Conservation (phyloP, 2,888 invertebrate genomes). For the Cryptophagus acutangulus region DNA sequence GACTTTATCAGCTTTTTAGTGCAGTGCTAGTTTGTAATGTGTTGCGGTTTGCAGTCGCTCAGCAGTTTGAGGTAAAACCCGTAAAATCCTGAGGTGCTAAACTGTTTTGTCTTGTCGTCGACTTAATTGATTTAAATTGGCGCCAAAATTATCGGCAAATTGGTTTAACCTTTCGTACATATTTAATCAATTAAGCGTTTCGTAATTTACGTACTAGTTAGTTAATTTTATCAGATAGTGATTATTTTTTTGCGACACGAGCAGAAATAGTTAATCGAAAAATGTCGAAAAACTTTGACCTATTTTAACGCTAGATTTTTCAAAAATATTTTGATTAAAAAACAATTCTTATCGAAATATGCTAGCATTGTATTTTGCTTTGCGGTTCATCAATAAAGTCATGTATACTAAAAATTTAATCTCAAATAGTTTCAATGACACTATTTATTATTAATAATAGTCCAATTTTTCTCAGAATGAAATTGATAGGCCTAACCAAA, state of each 20-base stretch:
- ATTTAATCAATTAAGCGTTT: slow-evolving; percentile 1
- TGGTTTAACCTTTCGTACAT: slow-evolving; percentile 1
- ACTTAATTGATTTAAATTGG: too few relatives aligned
- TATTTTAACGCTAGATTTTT: too few relatives aligned
- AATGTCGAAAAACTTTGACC: too few relatives aligned
- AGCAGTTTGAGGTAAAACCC: too few relatives aligned
- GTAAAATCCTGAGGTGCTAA: too few relatives aligned
- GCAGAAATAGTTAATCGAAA: too few relatives aligned
- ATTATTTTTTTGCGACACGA: neutral
- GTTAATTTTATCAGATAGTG: neutral
- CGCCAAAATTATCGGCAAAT: too few relatives aligned
- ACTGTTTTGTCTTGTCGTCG: too few relatives aligned
- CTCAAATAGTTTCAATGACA: neutral
- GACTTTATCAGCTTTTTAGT: too few relatives aligned
- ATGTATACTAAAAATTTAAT: slow-evolving; percentile 11
- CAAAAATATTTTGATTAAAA: neutral
- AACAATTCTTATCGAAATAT: slow-evolving; percentile 2
- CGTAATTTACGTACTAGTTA: neutral
- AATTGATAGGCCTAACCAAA: slow-evolving; percentile 22
- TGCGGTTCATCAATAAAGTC: slow-evolving; percentile 27
- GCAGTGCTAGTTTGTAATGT: too few relatives aligned
- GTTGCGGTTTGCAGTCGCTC: too few relatives aligned
- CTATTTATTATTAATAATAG: neutral
- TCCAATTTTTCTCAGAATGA: slow-evolving; percentile 17
- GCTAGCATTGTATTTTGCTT: slow-evolving; percentile 20